Percentiles rank a stretch among this genome's conserved stretches.
phyloP scores from a whole-genome alignment of 2,797 vertebrate species.

The Channa striata region DNA sequence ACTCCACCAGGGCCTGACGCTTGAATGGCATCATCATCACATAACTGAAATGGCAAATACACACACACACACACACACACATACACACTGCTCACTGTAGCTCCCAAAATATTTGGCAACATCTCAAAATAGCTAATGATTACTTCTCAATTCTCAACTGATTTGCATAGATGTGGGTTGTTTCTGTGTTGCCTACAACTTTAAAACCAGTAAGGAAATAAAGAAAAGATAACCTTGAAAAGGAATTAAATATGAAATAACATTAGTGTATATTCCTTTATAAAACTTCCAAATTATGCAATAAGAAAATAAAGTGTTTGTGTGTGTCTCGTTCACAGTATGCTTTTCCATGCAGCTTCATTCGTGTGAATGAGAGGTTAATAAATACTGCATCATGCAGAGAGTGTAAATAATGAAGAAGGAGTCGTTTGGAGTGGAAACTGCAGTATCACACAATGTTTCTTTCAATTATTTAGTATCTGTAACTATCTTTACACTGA shows the following conservation, averaged over 20 bases:
- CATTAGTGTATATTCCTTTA: neutral
- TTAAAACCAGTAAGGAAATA: too few species aligned
- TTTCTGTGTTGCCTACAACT: neutral
- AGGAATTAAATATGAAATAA: neutral
- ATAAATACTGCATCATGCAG: slow-evolving; percentile 39
- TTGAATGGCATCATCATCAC: slow-evolving; percentile 99
- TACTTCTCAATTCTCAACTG: neutral
- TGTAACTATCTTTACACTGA: slow-evolving; percentile 24
- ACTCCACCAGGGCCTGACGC: slow-evolving; percentile 96
- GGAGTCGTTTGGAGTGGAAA: slow-evolving; percentile 42
- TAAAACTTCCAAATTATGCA: neutral
- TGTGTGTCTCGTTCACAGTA: neutral
- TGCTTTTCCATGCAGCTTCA: neutral
- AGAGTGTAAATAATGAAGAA: slow-evolving; percentile 45
- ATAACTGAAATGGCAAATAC: slow-evolving; percentile 83
- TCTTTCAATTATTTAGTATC: slow-evolving; percentile 34
- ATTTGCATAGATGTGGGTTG: neutral
- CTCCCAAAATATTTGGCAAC: neutral
- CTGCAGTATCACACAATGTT: slow-evolving; percentile 38
- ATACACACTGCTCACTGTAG: neutral
- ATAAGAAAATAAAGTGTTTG: neutral
- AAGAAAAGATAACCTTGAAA: neutral
- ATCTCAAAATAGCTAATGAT: neutral
- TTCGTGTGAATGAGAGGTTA: slow-evolving; percentile 25
- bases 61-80: slow-evolving; percentile 25